Percentiles rank a stretch among this genome's conserved stretches.
Conservation (phyloP, 2,113 vertebrate species). For the Rousettus leschenaultii region DNA sequence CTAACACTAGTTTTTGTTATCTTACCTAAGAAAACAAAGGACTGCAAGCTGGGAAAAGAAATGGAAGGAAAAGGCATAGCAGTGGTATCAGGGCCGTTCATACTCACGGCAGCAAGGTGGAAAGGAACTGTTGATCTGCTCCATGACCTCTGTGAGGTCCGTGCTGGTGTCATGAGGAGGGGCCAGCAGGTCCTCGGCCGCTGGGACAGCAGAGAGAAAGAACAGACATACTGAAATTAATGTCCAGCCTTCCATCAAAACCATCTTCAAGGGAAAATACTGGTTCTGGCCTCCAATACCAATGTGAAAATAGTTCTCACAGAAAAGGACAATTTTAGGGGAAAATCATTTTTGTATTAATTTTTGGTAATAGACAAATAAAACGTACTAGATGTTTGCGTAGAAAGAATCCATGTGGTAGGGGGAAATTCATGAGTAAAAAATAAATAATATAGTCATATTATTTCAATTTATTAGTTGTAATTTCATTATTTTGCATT, state of each 20-base stretch:
- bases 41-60: neutral
- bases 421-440: conserved; percentile 18
- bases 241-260: neutral
- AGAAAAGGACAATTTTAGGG: conserved; percentile 42
- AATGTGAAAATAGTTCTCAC: neutral
- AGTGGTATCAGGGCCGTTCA: rapidly evolving
- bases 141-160: conserved; percentile 96
- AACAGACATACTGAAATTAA: neutral
- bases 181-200: conserved; percentile 89
- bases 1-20: neutral
- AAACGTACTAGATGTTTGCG: conserved; percentile 23
- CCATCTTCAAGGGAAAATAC: neutral
- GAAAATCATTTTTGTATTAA: conserved; percentile 37
- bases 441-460: conserved; percentile 35
- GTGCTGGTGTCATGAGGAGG: conserved; percentile 89
- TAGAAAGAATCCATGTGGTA: neutral
- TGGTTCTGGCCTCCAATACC: neutral
- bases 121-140: conserved; percentile 96
- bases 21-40: neutral
- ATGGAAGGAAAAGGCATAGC: rapidly evolving
- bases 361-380: conserved; percentile 47
- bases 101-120: conserved; percentile 95
- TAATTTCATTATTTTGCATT: conserved; percentile 54
- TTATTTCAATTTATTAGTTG: neutral
- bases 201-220: neutral